phyloP scores from a whole-genome alignment of 1,140 invertebrate species.

The Philotrypesis tridentata region DNA sequence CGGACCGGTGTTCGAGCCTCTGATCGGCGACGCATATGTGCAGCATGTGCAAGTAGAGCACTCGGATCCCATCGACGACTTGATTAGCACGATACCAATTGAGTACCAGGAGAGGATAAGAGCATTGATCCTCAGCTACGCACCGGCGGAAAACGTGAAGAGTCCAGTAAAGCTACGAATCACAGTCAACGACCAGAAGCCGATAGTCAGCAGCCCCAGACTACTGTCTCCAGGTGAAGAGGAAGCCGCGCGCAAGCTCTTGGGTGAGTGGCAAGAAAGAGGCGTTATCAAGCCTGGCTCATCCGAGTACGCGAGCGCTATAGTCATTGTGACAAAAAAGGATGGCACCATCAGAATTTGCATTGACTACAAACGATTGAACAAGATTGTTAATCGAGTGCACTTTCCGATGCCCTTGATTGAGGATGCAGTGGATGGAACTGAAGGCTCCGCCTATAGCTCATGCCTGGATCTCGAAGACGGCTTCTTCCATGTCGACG shows the following conservation, averaged over 20 bases:
- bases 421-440: conserved; percentile 46
- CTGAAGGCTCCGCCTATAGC: too few species aligned
- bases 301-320: conserved; percentile 47
- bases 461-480: too few species aligned
- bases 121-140: conserved; percentile 16
- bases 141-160: not conserved
- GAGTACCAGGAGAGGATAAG: not conserved
- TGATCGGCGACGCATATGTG: not conserved
- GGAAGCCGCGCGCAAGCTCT: too few species aligned
- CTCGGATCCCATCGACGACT: not conserved
- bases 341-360: conserved; percentile 36
- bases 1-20: not conserved
- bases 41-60: not conserved
- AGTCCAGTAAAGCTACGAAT: conserved; percentile 23
- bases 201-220: too few species aligned
- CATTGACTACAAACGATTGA: conserved; percentile 46
- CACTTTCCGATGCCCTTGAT: conserved; percentile 47
- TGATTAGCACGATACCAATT: not conserved
- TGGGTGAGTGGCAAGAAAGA: too few species aligned
- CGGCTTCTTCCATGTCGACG: too few species aligned
- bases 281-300: too few species aligned
- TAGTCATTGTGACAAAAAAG: conserved; percentile 46
- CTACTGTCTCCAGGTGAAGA: too few species aligned
- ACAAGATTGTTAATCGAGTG: conserved; percentile 12
- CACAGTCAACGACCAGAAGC: too few species aligned